Evolutionary conservation across 2,797 vertebrate species (phyloP).

Genomic region (Hybognathus amarus): DNA sequence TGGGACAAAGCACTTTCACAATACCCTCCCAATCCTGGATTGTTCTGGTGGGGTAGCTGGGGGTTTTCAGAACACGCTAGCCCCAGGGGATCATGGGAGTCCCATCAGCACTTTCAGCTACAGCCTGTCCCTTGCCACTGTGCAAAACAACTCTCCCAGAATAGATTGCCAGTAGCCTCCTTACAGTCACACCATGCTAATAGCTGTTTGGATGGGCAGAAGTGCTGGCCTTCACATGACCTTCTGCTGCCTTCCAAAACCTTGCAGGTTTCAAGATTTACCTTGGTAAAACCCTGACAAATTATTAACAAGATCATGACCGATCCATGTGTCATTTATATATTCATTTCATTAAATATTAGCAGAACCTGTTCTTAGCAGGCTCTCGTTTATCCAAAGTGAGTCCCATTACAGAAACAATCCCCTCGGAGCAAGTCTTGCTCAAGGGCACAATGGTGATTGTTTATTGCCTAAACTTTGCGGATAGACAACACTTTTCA

Average conservation of each 20-base stretch:
- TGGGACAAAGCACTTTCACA: slow-evolving; percentile 75
- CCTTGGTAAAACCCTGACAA: slow-evolving; percentile 3
- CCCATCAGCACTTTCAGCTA: slow-evolving; percentile 75
- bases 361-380: slow-evolving; percentile 14
- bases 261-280: neutral
- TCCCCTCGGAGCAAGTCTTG: neutral
- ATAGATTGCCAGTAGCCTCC: slow-evolving; percentile 41
- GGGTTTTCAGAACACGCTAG: slow-evolving; percentile 69
- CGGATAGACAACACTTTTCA: neutral
- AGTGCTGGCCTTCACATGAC: slow-evolving; percentile 32
- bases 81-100: slow-evolving; percentile 62
- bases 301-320: slow-evolving; percentile 16
- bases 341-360: slow-evolving; percentile 21
- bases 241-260: neutral
- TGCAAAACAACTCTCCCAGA: slow-evolving; percentile 46
- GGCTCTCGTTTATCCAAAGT: neutral
- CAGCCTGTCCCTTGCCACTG: slow-evolving; percentile 49
- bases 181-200: slow-evolving; percentile 43
- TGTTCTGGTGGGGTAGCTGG: slow-evolving; percentile 71
- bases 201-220: slow-evolving; percentile 16
- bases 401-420: slow-evolving; percentile 10
- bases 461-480: neutral
- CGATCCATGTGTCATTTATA: slow-evolving; percentile 2
- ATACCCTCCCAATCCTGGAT: slow-evolving; percentile 71
- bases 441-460: slow-evolving; percentile 1